Evolutionary conservation across 2,888 invertebrate species (phyloP).

Genomic region (Lochmaea crataegi): DNA sequence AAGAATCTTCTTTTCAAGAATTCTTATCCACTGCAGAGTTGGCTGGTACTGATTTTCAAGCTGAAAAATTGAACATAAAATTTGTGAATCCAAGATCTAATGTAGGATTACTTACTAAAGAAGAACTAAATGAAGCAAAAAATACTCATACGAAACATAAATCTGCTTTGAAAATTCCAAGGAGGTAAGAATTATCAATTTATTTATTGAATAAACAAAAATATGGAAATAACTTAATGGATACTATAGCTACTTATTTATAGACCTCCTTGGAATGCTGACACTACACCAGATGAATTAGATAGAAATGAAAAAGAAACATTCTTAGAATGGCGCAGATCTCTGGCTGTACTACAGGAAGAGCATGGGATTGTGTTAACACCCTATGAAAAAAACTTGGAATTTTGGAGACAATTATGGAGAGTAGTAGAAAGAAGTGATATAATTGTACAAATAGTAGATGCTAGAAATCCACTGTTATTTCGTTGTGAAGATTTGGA

Average conservation of each 20-base stretch:
- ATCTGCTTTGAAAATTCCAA: constrained; percentile 80
- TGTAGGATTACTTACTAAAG: constrained; percentile 71
- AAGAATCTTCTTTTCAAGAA: constrained; percentile 96
- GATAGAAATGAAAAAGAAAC: constrained; percentile 81
- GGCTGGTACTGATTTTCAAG: constrained; percentile 93
- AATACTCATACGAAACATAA: constrained; percentile 71
- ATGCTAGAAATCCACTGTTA: constrained; percentile 94
- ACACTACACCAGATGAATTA: constrained; percentile 84
- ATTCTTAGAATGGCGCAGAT: constrained; percentile 92
- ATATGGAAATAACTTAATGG: no score
- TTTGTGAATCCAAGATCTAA: constrained; percentile 75
- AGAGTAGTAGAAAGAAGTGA: constrained; percentile 97
- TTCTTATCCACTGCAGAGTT: constrained; percentile 95
- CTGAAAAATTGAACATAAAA: constrained; percentile 88
- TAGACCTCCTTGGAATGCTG: constrained; percentile 84
- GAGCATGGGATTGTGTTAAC: constrained; percentile 86
- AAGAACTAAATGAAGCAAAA: constrained; percentile 69
- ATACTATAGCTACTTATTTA: constrained; percentile 8
- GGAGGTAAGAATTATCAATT: constrained; percentile 70
- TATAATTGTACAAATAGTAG: constrained; percentile 92
- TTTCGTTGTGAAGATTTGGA: constrained; percentile 91
- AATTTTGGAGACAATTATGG: constrained; percentile 99
- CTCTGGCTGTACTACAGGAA: constrained; percentile 82
- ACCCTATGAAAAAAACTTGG: constrained; percentile 97
- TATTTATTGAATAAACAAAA: no score